Conservation (phyloP, 1,140 invertebrate species). For the Melitaea cinxia region DNA sequence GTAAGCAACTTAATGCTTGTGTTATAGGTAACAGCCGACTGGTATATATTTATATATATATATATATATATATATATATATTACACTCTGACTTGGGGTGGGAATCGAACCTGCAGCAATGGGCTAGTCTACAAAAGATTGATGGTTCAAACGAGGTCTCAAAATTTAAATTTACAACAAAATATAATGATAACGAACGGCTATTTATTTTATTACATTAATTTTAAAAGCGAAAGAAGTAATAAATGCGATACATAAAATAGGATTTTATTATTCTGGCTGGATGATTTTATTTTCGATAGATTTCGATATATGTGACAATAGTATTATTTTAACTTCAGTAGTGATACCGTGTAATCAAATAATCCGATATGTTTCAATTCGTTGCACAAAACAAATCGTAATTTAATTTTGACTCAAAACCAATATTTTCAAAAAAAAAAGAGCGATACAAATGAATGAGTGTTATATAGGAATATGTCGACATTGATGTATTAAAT, state of each 20-base stretch:
- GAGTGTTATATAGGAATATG: not conserved
- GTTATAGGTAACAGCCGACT: no score
- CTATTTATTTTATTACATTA: no score
- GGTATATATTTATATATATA: no score
- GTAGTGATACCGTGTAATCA: slow-evolving; percentile 30
- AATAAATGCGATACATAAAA: not conserved
- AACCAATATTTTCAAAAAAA: slow-evolving; percentile 29
- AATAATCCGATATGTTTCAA: slow-evolving; percentile 22
- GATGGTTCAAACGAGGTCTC: no score
- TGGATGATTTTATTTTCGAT: slow-evolving; percentile 13
- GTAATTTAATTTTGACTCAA: slow-evolving; percentile 28
- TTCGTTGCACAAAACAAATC: slow-evolving; percentile 21
- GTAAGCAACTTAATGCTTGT: no score
- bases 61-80: no score
- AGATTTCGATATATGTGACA: not conserved
- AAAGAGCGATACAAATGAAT: slow-evolving; percentile 29
- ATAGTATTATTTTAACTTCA: slow-evolving; percentile 40
- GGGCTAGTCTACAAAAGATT: no score
- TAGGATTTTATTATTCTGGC: slow-evolving; percentile 13
- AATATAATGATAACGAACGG: no score
- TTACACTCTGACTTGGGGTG: no score
- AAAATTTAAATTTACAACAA: no score
- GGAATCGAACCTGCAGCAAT: no score
- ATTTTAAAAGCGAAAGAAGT: not conserved
- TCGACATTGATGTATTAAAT: not conserved